phyloP scores from a whole-genome alignment of 2,888 invertebrate genomes.

The Cephalotes varians region DNA sequence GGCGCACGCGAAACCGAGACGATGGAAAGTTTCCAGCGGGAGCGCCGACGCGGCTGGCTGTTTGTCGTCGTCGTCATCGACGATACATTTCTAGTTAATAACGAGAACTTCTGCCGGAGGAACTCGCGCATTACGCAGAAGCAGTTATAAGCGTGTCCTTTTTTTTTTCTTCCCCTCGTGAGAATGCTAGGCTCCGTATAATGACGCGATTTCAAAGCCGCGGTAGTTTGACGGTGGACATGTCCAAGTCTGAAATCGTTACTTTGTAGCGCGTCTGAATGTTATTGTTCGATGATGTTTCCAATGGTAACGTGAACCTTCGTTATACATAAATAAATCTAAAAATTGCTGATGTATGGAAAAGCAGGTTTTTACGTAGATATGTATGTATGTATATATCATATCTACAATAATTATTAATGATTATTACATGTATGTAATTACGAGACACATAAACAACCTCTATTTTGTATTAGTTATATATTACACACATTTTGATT shows the following conservation, averaged over 20 bases:
- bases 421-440: background rate
- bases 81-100: conserved; percentile 63
- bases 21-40: conserved; percentile 65
- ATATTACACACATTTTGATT: background rate
- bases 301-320: background rate
- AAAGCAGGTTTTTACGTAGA: background rate
- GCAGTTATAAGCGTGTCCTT: conserved; percentile 26
- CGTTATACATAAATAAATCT: background rate
- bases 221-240: background rate
- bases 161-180: conserved; percentile 15
- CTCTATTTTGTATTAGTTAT: background rate
- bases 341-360: background rate
- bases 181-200: conserved; percentile 12
- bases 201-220: conserved; percentile 44
- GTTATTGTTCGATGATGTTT: conserved; percentile 5
- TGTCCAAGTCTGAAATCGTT: conserved; percentile 6
- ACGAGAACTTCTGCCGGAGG: conserved; percentile 59
- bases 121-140: conserved; percentile 41
- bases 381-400: background rate
- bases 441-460: background rate
- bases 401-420: background rate
- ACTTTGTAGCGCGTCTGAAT: conserved; percentile 2
- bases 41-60: background rate
- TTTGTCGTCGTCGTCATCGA: conserved; percentile 34
- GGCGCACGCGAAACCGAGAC: conserved; percentile 40